Base-by-base conservation (phyloP, 1,140 invertebrate species). In the Pissodes strobi region DNA sequence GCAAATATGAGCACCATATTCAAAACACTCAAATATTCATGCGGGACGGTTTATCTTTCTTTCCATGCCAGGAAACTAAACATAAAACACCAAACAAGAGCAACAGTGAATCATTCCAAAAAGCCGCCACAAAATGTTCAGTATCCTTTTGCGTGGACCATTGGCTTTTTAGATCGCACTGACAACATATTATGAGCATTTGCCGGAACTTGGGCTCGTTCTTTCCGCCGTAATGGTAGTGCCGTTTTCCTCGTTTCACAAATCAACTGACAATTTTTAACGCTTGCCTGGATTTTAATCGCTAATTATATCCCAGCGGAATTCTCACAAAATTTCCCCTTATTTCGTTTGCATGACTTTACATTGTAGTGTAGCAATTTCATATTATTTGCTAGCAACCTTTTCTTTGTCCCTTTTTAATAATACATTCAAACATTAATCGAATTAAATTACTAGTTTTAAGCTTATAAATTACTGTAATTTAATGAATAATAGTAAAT, bases 231-330 rank as follows among this genome's bases (percentile, higher is more conserved):
- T 56, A 46, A 57, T 56, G 53, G 37, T 46, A 25, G 37, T 6
- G n/a, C 52, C 52, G 10, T 4, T 23, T 48, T 45, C 41, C 22
- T 62, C 55, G 58, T 66, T 66, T 66, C 49, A 62, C 57, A 66
- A 66, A 66, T 66, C 64, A 56, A 23, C 59, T 53, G 58, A 51
- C 64, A 66, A 62, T 66, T 56, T 66, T 62, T 48, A 52, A 62
- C 49, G 64, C 57, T 57, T 43, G 49, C 41, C 15, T 49, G 58
- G 12, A 56, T 61, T 66, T 64, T 62, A 49, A 53, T 62, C 48
- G 60, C 22, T 62, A 62, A 62, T 52, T 5, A 52, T 43, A 51
- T 27, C 23, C 48, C 21, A 15, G 4, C 25, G 25, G 25, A 51
- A 23, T 23, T 2, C n/a, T 1, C 17, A 39, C 38, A 38, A 38